A percentile compares a stretch with the other conserved stretches of the same genome.
These are phyloP conservation scores for Gallinago stenura DNA, from an alignment of 2,797 vertebrate genomes.

Conservation along the genomic window DNA sequence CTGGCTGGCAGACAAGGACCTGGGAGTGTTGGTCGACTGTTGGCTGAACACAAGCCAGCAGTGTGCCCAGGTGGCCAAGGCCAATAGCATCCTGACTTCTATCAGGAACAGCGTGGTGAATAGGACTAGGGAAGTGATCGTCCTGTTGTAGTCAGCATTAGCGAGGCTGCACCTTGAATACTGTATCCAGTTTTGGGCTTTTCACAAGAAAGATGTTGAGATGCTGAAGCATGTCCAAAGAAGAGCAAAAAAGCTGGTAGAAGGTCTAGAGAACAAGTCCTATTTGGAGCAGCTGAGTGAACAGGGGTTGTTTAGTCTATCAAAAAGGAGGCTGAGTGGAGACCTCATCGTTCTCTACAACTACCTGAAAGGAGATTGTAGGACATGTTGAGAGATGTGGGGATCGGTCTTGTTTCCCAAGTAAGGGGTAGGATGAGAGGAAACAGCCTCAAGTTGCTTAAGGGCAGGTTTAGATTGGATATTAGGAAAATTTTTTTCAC, in stretches of 20 bases:
- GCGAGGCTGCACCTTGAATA: not conserved
- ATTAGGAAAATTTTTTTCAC: not conserved
- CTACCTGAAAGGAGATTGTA: not conserved
- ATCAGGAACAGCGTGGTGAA: not conserved
- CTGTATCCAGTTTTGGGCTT: not conserved
- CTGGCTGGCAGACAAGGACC: no score
- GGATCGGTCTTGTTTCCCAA: not conserved
- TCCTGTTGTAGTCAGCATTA: not conserved
- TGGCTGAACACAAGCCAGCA: not conserved
- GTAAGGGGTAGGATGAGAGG: not conserved
- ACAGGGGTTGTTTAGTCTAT: not conserved
- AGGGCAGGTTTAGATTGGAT: not conserved
- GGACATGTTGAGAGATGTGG: no score
- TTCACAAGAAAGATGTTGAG: not conserved
- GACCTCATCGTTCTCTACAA: not conserved
- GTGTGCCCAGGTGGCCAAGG: not conserved
- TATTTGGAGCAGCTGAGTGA: not conserved
- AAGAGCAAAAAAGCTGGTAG: not conserved
- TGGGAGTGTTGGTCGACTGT: not conserved
- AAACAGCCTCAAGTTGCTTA: not conserved
- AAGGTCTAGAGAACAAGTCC: not conserved
- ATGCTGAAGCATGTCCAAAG: not conserved
- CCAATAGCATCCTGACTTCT: no score
- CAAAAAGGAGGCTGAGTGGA: not conserved
- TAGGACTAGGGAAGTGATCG: fast-evolving